Evolutionary conservation across 1,140 invertebrate genomes (phyloP).

Genomic region (Camponotus floridanus): DNA sequence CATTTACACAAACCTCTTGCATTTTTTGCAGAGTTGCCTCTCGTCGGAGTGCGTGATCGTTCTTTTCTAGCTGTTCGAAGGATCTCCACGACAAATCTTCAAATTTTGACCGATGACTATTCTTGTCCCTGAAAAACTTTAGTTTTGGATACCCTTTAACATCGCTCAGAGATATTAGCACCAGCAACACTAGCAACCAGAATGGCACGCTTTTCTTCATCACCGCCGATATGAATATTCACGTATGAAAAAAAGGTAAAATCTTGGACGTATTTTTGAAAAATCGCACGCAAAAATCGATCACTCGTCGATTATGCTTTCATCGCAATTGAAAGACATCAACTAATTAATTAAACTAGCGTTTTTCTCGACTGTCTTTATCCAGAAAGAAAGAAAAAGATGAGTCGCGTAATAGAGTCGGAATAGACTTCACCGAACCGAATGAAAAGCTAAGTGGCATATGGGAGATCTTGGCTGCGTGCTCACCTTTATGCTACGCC

Average conservation of each 20-base stretch:
- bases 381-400: not conserved
- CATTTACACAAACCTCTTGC: constrained; percentile 65
- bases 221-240: not conserved
- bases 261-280: not conserved
- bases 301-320: constrained; percentile 18
- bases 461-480: constrained; percentile 80
- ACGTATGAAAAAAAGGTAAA: not conserved
- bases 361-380: not conserved
- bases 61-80: constrained; percentile 28
- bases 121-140: not conserved
- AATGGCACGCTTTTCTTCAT: constrained; percentile 36
- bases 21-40: constrained; percentile 60
- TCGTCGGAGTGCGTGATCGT: constrained; percentile 12
- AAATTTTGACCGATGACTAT: not conserved
- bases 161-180: not conserved
- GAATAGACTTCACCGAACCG: constrained; percentile 69
- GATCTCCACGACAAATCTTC: not conserved
- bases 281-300: constrained; percentile 4
- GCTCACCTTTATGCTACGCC: constrained; percentile 83
- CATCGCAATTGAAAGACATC: not conserved
- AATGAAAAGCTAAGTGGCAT: constrained; percentile 80
- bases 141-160: constrained; percentile 12
- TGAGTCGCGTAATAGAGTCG: not conserved
- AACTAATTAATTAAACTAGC: too few species aligned
- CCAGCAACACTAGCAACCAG: constrained; percentile 23